Evolutionary conservation across 1,140 invertebrate species (phyloP).

Genomic region (Drosophila burlai): DNA sequence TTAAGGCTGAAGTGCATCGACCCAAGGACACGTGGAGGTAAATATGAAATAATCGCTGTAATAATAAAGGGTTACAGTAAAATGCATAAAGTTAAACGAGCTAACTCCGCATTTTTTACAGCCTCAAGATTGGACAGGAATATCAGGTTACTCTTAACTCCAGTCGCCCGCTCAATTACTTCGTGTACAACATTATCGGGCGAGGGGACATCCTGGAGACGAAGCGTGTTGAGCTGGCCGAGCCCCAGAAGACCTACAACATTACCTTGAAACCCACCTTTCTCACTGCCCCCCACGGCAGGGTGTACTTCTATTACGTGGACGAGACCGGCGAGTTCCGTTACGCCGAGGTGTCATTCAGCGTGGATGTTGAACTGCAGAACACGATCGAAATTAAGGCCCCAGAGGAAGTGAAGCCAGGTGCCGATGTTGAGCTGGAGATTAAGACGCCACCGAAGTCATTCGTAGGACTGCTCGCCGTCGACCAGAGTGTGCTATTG

Average conservation of each 20-base stretch:
- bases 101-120: slow-evolving; percentile 11
- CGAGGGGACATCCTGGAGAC: slow-evolving; percentile 93
- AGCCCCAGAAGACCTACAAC: slow-evolving; percentile 71
- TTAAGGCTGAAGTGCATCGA: slow-evolving; percentile 43
- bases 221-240: slow-evolving; percentile 87
- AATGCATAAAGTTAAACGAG: background rate
- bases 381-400: slow-evolving; percentile 86
- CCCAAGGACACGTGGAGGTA: slow-evolving; percentile 64
- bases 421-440: slow-evolving; percentile 89
- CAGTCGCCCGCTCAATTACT: slow-evolving; percentile 91
- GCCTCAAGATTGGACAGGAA: slow-evolving; percentile 89
- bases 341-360: slow-evolving; percentile 92
- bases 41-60: background rate
- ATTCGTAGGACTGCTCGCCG: slow-evolving; percentile 92
- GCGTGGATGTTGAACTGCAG: slow-evolving; percentile 91
- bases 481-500: slow-evolving; percentile 94
- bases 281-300: slow-evolving; percentile 92
- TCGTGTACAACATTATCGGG: slow-evolving; percentile 94
- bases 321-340: slow-evolving; percentile 90
- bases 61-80: no score
- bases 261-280: slow-evolving; percentile 89
- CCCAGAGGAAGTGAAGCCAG: slow-evolving; percentile 88
- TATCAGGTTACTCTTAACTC: slow-evolving; percentile 92
- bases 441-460: slow-evolving; percentile 93
- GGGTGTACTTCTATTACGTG: slow-evolving; percentile 92